phyloP scores from a whole-genome alignment of 2,888 invertebrate genomes.

The Dolomedes plantarius region DNA sequence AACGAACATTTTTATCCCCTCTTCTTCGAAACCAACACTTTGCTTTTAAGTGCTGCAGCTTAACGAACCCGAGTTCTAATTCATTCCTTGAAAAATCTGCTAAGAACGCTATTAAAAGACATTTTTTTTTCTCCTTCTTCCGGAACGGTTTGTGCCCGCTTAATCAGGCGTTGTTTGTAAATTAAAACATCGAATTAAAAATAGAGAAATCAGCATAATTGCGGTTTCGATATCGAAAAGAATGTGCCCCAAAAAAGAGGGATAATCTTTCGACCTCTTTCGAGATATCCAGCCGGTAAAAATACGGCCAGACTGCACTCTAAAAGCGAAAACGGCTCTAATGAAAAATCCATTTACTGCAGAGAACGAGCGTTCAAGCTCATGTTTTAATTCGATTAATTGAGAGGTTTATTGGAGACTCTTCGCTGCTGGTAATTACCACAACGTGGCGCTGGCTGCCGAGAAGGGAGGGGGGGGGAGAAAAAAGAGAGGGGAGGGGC shows the following conservation, averaged over 20 bases:
- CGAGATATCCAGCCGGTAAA: neutral
- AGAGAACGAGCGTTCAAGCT: constrained; percentile 43
- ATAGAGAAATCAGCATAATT: constrained; percentile 1
- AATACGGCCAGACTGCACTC: neutral
- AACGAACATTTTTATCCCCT: too few species aligned
- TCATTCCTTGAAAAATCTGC: neutral
- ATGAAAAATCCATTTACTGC: constrained; percentile 66
- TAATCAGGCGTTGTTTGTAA: neutral
- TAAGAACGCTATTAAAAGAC: neutral
- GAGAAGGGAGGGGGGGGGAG: constrained; percentile 2
- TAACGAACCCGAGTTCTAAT: neutral
- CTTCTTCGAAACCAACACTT: too few species aligned
- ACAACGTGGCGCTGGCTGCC: constrained; percentile 20
- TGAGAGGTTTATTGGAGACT: constrained; percentile 67
- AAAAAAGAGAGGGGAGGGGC: constrained; percentile 7
- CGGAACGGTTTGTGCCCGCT: neutral
- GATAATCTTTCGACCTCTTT: neutral
- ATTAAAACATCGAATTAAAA: constrained; percentile 13
- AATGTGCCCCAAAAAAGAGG: neutral
- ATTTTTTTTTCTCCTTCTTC: neutral
- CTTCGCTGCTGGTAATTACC: constrained; percentile 61
- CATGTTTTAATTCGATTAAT: constrained; percentile 69
- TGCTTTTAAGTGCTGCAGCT: neutral
- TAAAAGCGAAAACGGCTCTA: constrained; percentile 17
- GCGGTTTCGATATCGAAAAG: neutral